Percentiles rank a stretch among this genome's conserved stretches.
Evolutionary conservation across 2,113 vertebrate genomes (phyloP).

Genomic region (Plecturocebus donacophilus): DNA sequence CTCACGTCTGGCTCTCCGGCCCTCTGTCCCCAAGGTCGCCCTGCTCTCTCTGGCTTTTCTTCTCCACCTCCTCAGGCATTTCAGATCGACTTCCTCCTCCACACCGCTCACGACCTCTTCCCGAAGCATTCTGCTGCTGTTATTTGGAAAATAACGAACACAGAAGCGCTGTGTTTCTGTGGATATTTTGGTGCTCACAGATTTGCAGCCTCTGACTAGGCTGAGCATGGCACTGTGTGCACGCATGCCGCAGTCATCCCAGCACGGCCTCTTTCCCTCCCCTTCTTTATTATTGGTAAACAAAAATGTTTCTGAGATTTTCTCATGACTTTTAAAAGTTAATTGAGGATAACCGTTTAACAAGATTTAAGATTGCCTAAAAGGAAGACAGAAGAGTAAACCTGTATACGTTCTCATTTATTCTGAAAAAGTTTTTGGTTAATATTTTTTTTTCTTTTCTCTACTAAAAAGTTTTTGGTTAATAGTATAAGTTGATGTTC

Average conservation of each 20-base stretch:
- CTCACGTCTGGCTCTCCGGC: neutral
- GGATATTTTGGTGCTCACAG: neutral
- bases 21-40: neutral
- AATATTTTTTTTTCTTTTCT: neutral
- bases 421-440: conserved; percentile 1
- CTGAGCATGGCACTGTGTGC: neutral
- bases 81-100: neutral
- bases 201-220: no score
- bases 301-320: neutral
- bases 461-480: neutral
- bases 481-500: neutral
- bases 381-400: neutral
- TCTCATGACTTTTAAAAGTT: neutral
- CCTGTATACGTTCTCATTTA: neutral
- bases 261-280: no score
- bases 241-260: fast-evolving
- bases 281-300: neutral
- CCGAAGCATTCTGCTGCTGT: neutral
- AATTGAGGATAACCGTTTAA: neutral
- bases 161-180: neutral
- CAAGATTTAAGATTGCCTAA: neutral
- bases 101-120: neutral
- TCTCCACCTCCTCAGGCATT: neutral
- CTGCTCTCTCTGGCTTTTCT: neutral
- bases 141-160: neutral